Percentiles rank a stretch among this genome's conserved stretches.
Evolutionary conservation across 2,797 vertebrate genomes (phyloP).

Genomic region (Nyctalus aviator): DNA sequence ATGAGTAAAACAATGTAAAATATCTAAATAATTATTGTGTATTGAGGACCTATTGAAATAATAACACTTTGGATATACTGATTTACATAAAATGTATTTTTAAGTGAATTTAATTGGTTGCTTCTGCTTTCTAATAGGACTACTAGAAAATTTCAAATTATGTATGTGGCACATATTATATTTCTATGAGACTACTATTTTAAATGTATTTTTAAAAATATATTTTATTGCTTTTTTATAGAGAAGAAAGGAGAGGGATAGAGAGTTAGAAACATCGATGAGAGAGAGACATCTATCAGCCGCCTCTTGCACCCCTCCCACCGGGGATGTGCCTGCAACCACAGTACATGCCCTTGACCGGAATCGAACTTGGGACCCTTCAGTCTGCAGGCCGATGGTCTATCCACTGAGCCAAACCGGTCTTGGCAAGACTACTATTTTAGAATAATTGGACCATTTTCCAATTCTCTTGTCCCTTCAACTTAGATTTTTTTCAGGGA

Average conservation of each 20-base stretch:
- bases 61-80: neutral
- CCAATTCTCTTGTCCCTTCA: neutral
- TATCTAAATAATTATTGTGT: neutral
- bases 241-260: too few species aligned
- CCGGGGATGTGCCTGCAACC: too few species aligned
- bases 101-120: slow-evolving; percentile 9
- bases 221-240: too few species aligned
- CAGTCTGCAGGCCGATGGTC: too few species aligned
- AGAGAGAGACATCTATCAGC: too few species aligned
- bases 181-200: neutral
- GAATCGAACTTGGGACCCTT: too few species aligned
- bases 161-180: neutral
- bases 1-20: neutral
- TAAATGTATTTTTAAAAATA: too few species aligned
- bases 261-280: too few species aligned
- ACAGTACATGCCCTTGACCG: too few species aligned
- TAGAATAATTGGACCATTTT: slow-evolving; percentile 35
- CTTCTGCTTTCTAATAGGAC: neutral
- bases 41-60: neutral
- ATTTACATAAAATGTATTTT: neutral
- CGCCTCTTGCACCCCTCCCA: too few species aligned
- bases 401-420: too few species aligned
- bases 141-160: slow-evolving; percentile 46
- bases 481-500: slow-evolving; percentile 43
- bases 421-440: neutral